Base-by-base conservation (phyloP, 2,113 vertebrate genomes). In the Rhineura floridana region DNA sequence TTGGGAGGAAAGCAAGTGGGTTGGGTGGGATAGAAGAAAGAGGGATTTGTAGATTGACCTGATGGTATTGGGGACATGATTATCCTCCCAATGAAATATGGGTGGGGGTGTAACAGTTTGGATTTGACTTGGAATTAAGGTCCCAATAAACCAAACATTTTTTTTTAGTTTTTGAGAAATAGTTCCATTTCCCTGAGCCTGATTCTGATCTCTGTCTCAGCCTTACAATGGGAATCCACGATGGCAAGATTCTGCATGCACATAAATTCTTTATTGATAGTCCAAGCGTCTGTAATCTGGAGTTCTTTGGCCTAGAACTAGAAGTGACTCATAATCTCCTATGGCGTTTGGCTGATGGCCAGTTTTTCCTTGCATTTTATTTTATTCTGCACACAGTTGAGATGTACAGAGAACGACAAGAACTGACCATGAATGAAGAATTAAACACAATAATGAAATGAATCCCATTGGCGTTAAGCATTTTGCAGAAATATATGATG, bases 401-500 rank as follows among this genome's bases (percentile, higher is more conserved):
- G 30, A 67, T 44, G 11, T 83, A 28, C 12, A 50, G 30, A 28
- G 17, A 12, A 63, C 23, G 11, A 23, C 11, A 81, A 21, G 30
- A n/a, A 11, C 63, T 69, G 63, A 28, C 46, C 46, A 50, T 25
- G 44, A 83, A 12, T 70, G 65, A 69, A 83, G 33, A 36, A n/a
- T 8, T 50, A 48, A 83, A 10, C n/a, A 69, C 65, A 83, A 83
- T n/a, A 48, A 50, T 50, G 63, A 83, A 83, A 83, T 69, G 15
- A 33, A 67, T 48, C 42, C n/a, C 94, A 95, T 95, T 91, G 95
- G 72, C 93, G 94, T 94, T 95, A 96, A 92, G 90, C 89, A 90
- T 82, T 93, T 94, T 81, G 92, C 82, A 92, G 79, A 93, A 90
- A 92, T 88, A 88, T 75, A 90, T 69, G 77, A 89, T 83, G 78